These are phyloP conservation scores for Mimas tiliae DNA, from an alignment of 2,888 invertebrate species.

Conservation along the genomic window DNA sequence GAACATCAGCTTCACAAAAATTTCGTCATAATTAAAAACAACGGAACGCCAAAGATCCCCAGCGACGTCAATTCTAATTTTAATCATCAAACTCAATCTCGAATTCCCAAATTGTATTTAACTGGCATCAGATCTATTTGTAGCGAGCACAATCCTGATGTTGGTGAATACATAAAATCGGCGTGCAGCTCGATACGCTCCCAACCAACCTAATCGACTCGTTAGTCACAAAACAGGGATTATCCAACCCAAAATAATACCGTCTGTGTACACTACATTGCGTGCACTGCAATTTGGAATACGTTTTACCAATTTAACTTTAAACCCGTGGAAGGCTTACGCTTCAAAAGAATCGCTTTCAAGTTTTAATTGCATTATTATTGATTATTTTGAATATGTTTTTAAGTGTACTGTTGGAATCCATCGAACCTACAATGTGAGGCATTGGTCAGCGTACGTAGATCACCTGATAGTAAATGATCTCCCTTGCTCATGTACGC, in stretches of 20 bases:
- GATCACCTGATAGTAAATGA: no score
- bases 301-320: constrained; percentile 22
- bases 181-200: constrained; percentile 32
- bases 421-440: no score
- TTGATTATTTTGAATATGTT: background rate
- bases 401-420: background rate
- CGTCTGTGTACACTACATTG: constrained; percentile 20
- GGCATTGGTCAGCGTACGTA: no score
- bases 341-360: constrained; percentile 15
- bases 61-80: constrained; percentile 12
- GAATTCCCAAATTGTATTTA: constrained; percentile 20
- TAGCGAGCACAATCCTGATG: background rate
- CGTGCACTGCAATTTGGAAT: constrained; percentile 14
- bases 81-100: constrained; percentile 20
- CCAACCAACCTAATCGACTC: constrained; percentile 51
- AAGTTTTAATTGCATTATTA: constrained; percentile 18
- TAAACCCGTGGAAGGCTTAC: background rate
- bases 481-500: no score
- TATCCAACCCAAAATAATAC: constrained; percentile 42
- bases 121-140: constrained; percentile 15
- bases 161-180: constrained; percentile 25
- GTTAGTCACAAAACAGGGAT: constrained; percentile 49
- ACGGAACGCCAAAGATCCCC: no score
- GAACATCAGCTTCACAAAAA: no score
- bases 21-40: background rate